A percentile compares a stretch with the other conserved stretches of the same genome.
phyloP scores from a whole-genome alignment of 64 coral and sea anemone species.

The Montipora foliosa region DNA sequence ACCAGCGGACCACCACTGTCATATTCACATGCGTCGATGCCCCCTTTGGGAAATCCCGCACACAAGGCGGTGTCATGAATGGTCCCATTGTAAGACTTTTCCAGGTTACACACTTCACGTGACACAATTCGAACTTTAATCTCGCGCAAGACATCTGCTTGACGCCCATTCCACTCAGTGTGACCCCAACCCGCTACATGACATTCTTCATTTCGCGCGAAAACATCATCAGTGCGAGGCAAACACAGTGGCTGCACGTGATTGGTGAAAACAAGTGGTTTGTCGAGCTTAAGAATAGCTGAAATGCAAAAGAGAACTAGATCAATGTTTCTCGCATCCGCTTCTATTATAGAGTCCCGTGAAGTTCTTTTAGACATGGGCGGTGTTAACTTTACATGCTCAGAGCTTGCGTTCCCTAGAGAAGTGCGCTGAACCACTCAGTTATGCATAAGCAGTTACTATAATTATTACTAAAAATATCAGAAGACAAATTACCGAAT shows the following conservation, averaged over 20 bases:
- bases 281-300: constrained; percentile 60
- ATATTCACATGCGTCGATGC: constrained; percentile 75
- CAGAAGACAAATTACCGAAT: no score
- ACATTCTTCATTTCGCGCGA: constrained; percentile 45
- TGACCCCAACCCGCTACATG: constrained; percentile 70
- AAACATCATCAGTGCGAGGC: constrained; percentile 2
- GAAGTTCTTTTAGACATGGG: no score
- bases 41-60: constrained; percentile 66
- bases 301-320: neutral
- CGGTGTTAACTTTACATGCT: no score
- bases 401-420: no score
- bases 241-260: constrained; percentile 65
- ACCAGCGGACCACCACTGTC: constrained; percentile 86
- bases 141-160: constrained; percentile 56
- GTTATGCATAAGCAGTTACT: no score
- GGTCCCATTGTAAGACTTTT: constrained; percentile 62
- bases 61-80: constrained; percentile 76
- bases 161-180: constrained; percentile 59
- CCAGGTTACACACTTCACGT: constrained; percentile 53
- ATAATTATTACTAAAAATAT: no score
- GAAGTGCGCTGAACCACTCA: no score
- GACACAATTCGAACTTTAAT: constrained; percentile 54
- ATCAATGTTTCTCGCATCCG: no score
- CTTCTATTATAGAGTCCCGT: no score
- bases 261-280: constrained; percentile 36